Percentiles rank a stretch among this genome's conserved stretches.
Conservation (phyloP, 2,888 invertebrate genomes). For the Drosophila melanosoma region DNA sequence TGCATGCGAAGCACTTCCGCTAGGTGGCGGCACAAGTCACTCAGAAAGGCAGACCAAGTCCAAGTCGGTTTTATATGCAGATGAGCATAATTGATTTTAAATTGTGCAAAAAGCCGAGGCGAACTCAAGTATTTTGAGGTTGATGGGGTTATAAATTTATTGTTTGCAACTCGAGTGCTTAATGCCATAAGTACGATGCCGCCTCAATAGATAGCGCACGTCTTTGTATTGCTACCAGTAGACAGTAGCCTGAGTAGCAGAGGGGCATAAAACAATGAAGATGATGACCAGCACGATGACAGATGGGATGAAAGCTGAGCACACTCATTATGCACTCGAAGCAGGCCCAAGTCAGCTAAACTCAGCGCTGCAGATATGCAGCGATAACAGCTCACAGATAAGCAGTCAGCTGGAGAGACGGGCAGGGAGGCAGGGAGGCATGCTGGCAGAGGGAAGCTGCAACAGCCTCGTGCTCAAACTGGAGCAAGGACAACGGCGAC, state of each 20-base stretch:
- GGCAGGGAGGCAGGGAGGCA: neutral
- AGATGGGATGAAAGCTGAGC: constrained; percentile 44
- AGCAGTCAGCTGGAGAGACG: constrained; percentile 31
- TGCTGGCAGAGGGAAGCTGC: constrained; percentile 16
- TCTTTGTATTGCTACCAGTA: neutral
- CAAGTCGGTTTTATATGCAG: constrained; percentile 80
- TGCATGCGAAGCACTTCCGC: constrained; percentile 77
- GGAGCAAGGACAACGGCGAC: constrained; percentile 70
- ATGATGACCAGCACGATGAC: constrained; percentile 21
- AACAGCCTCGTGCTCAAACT: constrained; percentile 54
- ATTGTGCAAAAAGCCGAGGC: constrained; percentile 50
- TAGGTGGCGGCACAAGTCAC: constrained; percentile 21
- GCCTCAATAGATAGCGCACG: constrained; percentile 60
- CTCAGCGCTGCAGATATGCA: constrained; percentile 53
- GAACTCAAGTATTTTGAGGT: constrained; percentile 1
- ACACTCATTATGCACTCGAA: constrained; percentile 69
- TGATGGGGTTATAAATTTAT: constrained; percentile 17
- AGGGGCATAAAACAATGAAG: neutral
- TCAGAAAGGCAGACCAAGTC: constrained; percentile 36
- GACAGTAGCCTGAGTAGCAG: too few relatives aligned
- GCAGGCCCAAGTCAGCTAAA: constrained; percentile 27
- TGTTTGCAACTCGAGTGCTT: constrained; percentile 55
- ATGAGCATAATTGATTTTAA: constrained; percentile 82
- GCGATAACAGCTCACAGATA: constrained; percentile 66
- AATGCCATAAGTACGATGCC: constrained; percentile 50